These are phyloP conservation scores for Tetragnatha versicolor DNA, from an alignment of 1,140 invertebrate species.

Conservation along the genomic window DNA sequence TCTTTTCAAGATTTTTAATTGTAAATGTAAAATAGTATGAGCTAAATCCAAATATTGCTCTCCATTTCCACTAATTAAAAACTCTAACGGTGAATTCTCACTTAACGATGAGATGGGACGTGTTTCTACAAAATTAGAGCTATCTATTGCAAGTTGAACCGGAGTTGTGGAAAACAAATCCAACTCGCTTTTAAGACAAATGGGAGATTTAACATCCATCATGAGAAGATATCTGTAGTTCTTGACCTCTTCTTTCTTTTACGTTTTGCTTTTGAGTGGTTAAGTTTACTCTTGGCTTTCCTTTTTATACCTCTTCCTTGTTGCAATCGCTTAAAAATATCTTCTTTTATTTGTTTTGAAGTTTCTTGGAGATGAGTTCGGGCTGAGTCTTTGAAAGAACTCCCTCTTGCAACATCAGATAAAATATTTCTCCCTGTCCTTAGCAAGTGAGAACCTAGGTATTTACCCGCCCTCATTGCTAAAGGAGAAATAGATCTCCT, in stretches of 20 bases:
- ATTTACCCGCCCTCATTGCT: neutral
- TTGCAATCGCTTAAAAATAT: slow-evolving; percentile 18
- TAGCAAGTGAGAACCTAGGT: neutral
- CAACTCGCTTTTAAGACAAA: slow-evolving; percentile 11
- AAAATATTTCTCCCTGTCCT: neutral
- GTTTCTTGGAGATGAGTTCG: slow-evolving; percentile 1
- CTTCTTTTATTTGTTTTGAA: neutral
- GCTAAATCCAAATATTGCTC: slow-evolving; percentile 34
- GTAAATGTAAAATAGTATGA: neutral
- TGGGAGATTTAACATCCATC: neutral
- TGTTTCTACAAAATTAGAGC: neutral
- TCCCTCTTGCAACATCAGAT: neutral
- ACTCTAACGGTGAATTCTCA: slow-evolving; percentile 4
- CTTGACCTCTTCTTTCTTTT: neutral
- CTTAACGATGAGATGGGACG: neutral
- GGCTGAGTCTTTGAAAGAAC: slow-evolving; percentile 15
- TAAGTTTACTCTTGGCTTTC: no score
- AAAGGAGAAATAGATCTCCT: neutral
- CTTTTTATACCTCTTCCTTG: slow-evolving; percentile 29
- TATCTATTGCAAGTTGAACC: neutral
- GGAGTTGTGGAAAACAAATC: neutral
- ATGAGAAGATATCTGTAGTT: neutral
- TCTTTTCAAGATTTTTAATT: slow-evolving; percentile 25
- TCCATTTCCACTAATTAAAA: slow-evolving; percentile 1
- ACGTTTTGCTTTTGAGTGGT: no score